These are phyloP conservation scores for Holothuria scabra DNA, from an alignment of 53 echinoderm and acorn worm genomes.

Conservation along the genomic window DNA sequence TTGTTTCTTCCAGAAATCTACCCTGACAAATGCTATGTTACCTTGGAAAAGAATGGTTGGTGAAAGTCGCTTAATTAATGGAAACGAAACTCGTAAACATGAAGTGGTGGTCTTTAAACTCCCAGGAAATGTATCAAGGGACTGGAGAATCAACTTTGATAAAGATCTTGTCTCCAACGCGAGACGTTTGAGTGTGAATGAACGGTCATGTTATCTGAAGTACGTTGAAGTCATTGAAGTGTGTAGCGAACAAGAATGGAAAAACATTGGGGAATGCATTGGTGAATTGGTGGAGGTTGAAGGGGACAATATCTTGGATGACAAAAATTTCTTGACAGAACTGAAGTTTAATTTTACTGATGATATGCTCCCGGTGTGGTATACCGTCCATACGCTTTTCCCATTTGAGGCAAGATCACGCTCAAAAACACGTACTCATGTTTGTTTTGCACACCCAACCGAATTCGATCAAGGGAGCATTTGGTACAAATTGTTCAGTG, in stretches of 20 bases:
- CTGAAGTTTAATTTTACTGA: too few relatives aligned
- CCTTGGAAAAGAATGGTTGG: too few relatives aligned
- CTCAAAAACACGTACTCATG: too few relatives aligned
- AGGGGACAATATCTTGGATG: background rate
- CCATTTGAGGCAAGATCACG: too few relatives aligned
- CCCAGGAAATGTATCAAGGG: background rate
- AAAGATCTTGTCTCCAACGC: background rate
- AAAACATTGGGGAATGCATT: background rate
- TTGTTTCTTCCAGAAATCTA: too few relatives aligned
- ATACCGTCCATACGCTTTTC: too few relatives aligned
- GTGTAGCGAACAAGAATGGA: background rate
- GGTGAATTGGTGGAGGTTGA: conserved; percentile 4
- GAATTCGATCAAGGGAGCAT: background rate
- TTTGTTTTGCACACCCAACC: too few relatives aligned
- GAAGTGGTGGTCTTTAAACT: background rate
- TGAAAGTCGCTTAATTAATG: background rate
- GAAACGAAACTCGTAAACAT: background rate
- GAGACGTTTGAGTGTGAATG: background rate
- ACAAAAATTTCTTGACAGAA: background rate
- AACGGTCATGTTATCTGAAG: background rate
- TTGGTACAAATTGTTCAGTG: too few relatives aligned
- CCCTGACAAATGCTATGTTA: background rate
- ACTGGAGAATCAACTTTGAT: background rate
- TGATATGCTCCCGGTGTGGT: too few relatives aligned
- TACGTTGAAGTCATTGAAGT: conserved; percentile 3